Evolutionary conservation across 2,888 invertebrate genomes (phyloP).

Genomic region (Pteria penguin): DNA sequence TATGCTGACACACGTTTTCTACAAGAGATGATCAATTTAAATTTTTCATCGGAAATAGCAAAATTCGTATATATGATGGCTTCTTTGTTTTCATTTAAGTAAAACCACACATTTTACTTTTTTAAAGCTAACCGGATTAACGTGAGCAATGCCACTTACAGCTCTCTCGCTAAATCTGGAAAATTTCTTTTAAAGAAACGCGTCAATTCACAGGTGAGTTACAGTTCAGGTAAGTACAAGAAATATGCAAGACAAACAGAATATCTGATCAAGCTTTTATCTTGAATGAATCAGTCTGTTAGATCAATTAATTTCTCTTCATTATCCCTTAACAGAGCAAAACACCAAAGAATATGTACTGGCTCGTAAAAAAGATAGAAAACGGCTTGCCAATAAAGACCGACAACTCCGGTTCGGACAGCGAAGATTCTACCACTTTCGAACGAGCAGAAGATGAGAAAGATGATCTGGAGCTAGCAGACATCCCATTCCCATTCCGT

Average conservation of each 20-base stretch:
- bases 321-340: background rate
- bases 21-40: too few relatives aligned
- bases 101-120: background rate
- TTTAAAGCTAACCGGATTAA: conserved; percentile 43
- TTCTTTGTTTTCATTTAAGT: background rate
- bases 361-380: conserved; percentile 16
- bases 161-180: conserved; percentile 32
- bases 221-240: too few relatives aligned
- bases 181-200: conserved; percentile 24
- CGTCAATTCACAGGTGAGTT: conserved; percentile 16
- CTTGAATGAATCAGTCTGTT: too few relatives aligned
- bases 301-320: too few relatives aligned
- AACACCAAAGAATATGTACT: conserved; percentile 18
- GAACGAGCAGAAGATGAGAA: background rate
- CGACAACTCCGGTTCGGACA: conserved; percentile 12
- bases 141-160: conserved; percentile 36
- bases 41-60: background rate
- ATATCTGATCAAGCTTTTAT: too few relatives aligned
- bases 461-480: conserved; percentile 11
- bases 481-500: conserved; percentile 21
- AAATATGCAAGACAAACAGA: too few relatives aligned
- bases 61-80: background rate
- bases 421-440: conserved; percentile 7
- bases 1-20: too few relatives aligned
- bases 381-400: conserved; percentile 7